Base-by-base conservation (phyloP, 2,113 vertebrate genomes). In the Hippocampus abdominalis region DNA sequence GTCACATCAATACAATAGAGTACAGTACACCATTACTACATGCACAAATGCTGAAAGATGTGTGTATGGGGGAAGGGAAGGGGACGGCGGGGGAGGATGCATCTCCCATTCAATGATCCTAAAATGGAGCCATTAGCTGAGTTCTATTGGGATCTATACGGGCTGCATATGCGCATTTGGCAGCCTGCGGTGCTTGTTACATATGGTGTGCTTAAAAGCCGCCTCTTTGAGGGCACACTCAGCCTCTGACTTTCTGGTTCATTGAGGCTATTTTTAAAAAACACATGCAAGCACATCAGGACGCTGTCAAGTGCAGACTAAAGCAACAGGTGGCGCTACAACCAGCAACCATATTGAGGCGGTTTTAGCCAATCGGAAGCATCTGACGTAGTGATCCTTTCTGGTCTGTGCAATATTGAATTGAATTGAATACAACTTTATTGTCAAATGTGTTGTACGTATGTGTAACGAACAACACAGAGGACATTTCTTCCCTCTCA, bases 81-180 rank as follows among this genome's bases (percentile, higher is more conserved):
- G 23, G 54, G 51, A 2, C 20, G 4, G 20, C 12, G 15, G 36
- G 69, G 75, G 71, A 42, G 8, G 79, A 69, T n/a, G 8, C 49
- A 65, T 59, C 73, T 64, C 51, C 53, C 69, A 71, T 74, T 71
- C 75, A 39, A 64, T 73, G 66, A 53, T 74, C 68, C 21, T 70
- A 62, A 56, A 77, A 81, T 70, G 54, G 46, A 51, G 16, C 73
- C 57, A 79, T 80, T 81, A 65, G n/a, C 23, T 25, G 21, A 21
- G 61, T 18, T 60, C 57, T 60, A 60, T 60, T 56, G 25, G 56
- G 56, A 40, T 72, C 64, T 51, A 42, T 32, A 60, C 32, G 8
- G 7, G 57, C 53, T 71, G 64, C 62, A 70, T 36, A 72, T 81
- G 73, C 73, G 42, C 62, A 60, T 57, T 23, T 46, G 53, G 76